Evolutionary conservation across 2,797 vertebrate species (phyloP).

Genomic region (Labeo calbasu): DNA sequence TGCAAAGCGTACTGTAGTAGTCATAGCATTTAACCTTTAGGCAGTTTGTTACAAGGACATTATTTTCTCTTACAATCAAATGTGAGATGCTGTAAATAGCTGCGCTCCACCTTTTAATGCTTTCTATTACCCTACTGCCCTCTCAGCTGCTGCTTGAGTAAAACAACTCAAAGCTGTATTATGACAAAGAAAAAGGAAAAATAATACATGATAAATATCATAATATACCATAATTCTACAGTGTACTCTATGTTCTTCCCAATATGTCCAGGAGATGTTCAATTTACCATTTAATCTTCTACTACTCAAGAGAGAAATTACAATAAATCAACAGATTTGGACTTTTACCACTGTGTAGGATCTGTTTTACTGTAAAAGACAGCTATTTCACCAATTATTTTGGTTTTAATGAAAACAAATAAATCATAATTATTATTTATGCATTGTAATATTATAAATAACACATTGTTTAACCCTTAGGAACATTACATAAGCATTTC

Average conservation of each 20-base stretch:
- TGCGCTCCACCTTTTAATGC: neutral
- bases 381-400: neutral
- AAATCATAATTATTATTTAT: neutral
- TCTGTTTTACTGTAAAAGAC: neutral
- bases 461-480: neutral
- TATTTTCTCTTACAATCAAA: constrained; percentile 16
- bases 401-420: neutral
- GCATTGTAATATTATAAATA: neutral
- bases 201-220: neutral
- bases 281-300: no score
- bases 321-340: neutral
- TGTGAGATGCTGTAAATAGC: neutral
- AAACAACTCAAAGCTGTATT: constrained; percentile 12
- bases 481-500: neutral
- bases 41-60: neutral
- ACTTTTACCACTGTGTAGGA: neutral
- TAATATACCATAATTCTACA: neutral
- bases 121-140: neutral
- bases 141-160: neutral
- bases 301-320: neutral
- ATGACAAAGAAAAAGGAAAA: neutral
- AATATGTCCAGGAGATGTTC: no score
- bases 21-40: constrained; percentile 28
- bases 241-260: no score
- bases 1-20: constrained; percentile 12